Evolutionary conservation across 2,888 invertebrate genomes (phyloP), one percentile per base, ranked within the genome.

Genomic region (Heterodera filipjevi): DNA sequence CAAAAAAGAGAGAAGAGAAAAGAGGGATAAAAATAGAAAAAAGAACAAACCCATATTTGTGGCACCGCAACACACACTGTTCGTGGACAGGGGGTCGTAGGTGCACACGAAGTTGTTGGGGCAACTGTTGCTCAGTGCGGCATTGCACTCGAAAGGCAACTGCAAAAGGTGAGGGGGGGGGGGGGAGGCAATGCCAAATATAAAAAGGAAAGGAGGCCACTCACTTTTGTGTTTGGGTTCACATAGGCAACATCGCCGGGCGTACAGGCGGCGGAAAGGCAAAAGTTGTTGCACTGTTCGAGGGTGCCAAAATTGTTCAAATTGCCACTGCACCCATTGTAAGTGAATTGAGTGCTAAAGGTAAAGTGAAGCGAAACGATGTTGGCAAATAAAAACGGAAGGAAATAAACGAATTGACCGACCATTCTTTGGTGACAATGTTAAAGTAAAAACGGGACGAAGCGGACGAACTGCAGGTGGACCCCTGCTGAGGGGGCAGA

Each of bases 251-350:
- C 85, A 46, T 83, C 81, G 22, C 87, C 87, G 10, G 88, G 85
- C 12, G 86, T 83, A 77, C 89, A 89, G 19, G 89, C 88, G 22
- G 88, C 88, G 14, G 88, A 88, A 33, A 86, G 81, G 75, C 88
- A 88, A 85, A 87, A 88, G 83, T 88, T 88, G 81, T 87, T 86
- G 81, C 88, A 88, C 79, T 86, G 86, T 71, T 87, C 87, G 35
- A 87, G 71, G 1, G 86, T 88, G 66, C 85, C 87, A 77, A 88
- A 88, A 80, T 88, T 88, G 84, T 87, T 87, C 53, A 84, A 74
- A 70, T 86, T 82, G 35, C 79, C 86, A 35, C 82, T 82, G 81
- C 87, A 87, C 33, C 87, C 87, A 77, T 86, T 86, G 84, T 87
- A 88, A 22, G 86, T 86, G 82, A 88, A 88, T 74, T 86, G 86